Conservation (phyloP, 2,113 vertebrate genomes). For the Zosterops pallidus region DNA sequence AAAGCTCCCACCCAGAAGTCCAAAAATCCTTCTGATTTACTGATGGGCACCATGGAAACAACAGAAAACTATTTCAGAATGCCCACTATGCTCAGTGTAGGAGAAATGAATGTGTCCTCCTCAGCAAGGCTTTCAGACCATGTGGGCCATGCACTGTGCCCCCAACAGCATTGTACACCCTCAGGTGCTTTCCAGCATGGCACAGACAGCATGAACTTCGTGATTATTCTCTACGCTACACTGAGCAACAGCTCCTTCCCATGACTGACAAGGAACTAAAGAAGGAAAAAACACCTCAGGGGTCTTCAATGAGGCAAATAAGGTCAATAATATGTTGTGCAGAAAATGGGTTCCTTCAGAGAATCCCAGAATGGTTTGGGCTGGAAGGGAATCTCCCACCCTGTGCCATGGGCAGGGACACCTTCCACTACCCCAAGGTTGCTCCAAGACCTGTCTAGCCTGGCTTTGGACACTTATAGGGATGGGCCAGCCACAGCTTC, state of each 20-base stretch:
- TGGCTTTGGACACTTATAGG: background rate
- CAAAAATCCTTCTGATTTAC: background rate
- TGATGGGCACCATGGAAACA: background rate
- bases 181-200: background rate
- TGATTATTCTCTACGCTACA: background rate
- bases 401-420: background rate
- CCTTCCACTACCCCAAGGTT: background rate
- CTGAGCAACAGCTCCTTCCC: background rate
- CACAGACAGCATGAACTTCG: background rate
- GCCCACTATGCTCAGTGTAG: background rate
- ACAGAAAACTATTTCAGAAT: background rate
- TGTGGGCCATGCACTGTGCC: fast-evolving
- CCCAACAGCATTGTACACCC: background rate
- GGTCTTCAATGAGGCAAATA: background rate
- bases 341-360: background rate
- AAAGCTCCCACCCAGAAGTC: background rate
- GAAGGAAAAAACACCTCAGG: background rate
- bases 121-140: background rate
- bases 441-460: background rate
- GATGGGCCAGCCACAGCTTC: background rate
- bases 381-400: background rate
- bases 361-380: background rate
- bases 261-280: background rate
- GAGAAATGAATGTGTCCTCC: background rate
- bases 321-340: background rate